These are phyloP conservation scores for Dryas iulia DNA, from an alignment of 1,140 invertebrate genomes.

Conservation along the genomic window DNA sequence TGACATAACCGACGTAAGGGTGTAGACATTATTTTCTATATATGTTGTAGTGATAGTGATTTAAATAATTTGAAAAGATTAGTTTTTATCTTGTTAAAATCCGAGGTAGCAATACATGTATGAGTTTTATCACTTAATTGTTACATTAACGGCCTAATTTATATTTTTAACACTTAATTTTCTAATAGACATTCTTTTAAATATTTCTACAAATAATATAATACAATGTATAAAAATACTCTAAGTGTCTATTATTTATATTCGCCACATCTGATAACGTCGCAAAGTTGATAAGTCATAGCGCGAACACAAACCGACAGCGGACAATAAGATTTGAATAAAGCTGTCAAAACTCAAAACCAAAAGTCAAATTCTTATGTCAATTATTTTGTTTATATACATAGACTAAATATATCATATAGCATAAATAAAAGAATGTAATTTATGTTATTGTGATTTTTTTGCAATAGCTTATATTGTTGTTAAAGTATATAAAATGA, in stretches of 20 bases:
- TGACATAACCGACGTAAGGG: slow-evolving; percentile 85
- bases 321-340: background rate
- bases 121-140: background rate
- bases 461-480: background rate
- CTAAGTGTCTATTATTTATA: background rate
- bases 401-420: too few species aligned
- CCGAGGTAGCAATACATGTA: background rate
- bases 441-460: background rate
- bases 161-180: background rate
- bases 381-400: too few species aligned
- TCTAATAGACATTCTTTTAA: background rate
- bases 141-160: background rate
- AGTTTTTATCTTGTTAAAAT: background rate
- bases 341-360: background rate
- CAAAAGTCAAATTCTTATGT: too few species aligned
- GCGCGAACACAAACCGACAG: background rate
- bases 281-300: background rate
- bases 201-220: background rate
- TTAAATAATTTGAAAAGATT: background rate
- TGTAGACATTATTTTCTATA: slow-evolving; percentile 46
- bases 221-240: background rate
- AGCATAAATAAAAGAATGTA: too few species aligned
- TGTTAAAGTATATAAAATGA: too few species aligned
- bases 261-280: too few species aligned
- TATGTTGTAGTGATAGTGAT: background rate